Conservation (phyloP, 2,113 vertebrate genomes). For the human region GRCh38 chr12:117839001-117839500, state of each 20-base stretch:
- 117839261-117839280: background rate
- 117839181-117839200: background rate
- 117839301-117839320: accelerated
- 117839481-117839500: background rate
- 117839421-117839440: background rate
- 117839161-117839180: background rate
- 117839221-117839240: background rate
- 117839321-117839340: accelerated
- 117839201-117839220: background rate
- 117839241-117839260: background rate
- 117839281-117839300: background rate
- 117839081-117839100: background rate
- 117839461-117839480: background rate
- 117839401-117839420: background rate
- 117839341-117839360: background rate
- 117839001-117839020: slow-evolving; percentile 32
- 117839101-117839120: background rate
- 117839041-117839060: background rate
- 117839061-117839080: background rate
- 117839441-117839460: too few species aligned
- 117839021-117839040: accelerated
- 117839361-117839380: background rate
- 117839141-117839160: background rate
- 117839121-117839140: background rate
- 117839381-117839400: accelerated